These are phyloP conservation scores for Phoenoteleia sp. DNA, from an alignment of 2,888 invertebrate genomes.

Conservation along the genomic window DNA sequence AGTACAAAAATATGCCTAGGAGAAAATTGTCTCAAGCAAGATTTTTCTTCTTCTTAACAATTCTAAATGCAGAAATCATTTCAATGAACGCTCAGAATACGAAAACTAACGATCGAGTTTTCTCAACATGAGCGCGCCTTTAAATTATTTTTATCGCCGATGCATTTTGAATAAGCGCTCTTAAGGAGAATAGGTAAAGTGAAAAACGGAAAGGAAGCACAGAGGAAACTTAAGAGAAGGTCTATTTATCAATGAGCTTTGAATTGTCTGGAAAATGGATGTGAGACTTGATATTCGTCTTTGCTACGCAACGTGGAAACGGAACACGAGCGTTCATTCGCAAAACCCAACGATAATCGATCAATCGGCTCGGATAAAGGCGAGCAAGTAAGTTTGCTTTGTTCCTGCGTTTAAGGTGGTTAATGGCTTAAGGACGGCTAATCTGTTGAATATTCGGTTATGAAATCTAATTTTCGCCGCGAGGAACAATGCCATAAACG, in stretches of 20 bases:
- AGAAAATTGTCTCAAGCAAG: too few relatives aligned
- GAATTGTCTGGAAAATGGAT: conserved; percentile 52
- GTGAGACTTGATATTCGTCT: conserved; percentile 49
- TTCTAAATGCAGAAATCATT: too few relatives aligned
- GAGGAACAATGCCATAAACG: not conserved
- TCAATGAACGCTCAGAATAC: too few relatives aligned
- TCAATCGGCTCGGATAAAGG: conserved; percentile 56
- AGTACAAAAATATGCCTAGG: too few relatives aligned
- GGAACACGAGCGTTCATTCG: conserved; percentile 41
- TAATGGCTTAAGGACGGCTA: conserved; percentile 49
- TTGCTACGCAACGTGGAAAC: conserved; percentile 43
- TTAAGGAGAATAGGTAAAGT: conserved; percentile 1
- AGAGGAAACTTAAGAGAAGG: conserved; percentile 2
- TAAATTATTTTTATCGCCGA: conserved; percentile 43
- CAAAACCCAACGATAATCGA: conserved; percentile 58
- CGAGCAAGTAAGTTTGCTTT: conserved; percentile 60
- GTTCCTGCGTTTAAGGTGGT: conserved; percentile 53
- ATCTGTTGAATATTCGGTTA: conserved; percentile 40
- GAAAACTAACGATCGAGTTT: conserved; percentile 24
- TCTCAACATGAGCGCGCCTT: not conserved
- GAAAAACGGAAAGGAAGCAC: conserved; percentile 27
- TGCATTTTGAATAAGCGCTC: conserved; percentile 43
- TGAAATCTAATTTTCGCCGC: conserved; percentile 50
- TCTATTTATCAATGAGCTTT: conserved; percentile 60
- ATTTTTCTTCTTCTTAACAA: too few relatives aligned